Base-by-base conservation (phyloP, 2,113 vertebrate species). In the Sebastes schlegelii region DNA sequence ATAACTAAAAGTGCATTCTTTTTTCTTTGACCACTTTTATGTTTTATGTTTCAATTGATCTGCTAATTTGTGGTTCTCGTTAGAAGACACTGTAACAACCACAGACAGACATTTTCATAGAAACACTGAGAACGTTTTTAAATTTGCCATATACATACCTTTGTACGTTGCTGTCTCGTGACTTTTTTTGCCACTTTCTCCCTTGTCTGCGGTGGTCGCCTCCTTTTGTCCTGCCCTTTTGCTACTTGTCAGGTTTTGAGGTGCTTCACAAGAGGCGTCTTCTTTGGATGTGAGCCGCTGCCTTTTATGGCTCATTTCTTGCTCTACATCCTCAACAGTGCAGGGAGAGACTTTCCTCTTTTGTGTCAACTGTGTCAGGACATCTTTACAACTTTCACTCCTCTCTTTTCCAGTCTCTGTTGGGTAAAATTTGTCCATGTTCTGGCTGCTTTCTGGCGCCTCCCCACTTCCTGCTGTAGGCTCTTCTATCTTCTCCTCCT, bases 111-210 rank as follows among this genome's bases (percentile, higher is more conserved):
- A 49, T 9, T 7, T n/a, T 71, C 5, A 19, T 9, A 60, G 4
- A 63, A 46, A 69, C 19, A 46, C 4, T 4, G 13, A 42, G 8
- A 40, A 16, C 42, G 40, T 13, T 23, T 48, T 8, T 34, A 10
- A 66, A 71, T 46, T 10, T 9, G 6, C 1, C 19, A 51, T 60
- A 21, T 40, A 74, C 23, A 57, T 60, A 92, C 89, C 74, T 67
- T 73, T 16, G 6, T 57, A 3, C 4, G 8, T 19, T 11, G 11
- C 9, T 2, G 26, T 46, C 8, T 46, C 1, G 1, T 19, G 21
- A 23, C 49, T 63, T 57, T 12, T 1, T 51, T 43, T 45, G 19
- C 2, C 2, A 42, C 11, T 14, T 14, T 11, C 46, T 70, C 2
- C 14, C 9, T 43, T 0, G 1, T 76, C 34, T 42, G 19, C 1